Base-by-base conservation (phyloP, 1,140 invertebrate species). In the Drosophila rhopaloa region DNA sequence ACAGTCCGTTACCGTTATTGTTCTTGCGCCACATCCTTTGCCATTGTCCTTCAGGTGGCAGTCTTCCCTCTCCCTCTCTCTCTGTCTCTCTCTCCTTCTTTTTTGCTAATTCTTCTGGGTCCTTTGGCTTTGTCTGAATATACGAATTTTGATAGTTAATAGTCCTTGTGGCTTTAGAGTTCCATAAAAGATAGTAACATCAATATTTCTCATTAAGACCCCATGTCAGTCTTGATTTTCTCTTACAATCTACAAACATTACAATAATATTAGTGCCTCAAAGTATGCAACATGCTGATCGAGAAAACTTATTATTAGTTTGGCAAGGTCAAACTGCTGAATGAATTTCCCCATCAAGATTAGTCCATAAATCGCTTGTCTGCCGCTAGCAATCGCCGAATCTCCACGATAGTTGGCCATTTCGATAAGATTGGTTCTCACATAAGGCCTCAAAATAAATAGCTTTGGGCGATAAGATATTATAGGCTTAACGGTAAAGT, bases 1-100 rank as follows among this genome's bases (percentile, higher is more conserved):
- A 77, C 73, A 62, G 75, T 56, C 75, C 50, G 48, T 76, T 76
- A 58, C 35, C 51, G 59, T 55, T 65, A 47, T 53, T 57, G 38
- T 53, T 46, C 19, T 32, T 35, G 24, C 24, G 55, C 13, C 10
- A 41, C 62, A 11, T n/a, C 40, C 51, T 47, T 29, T 11, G 13
- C 35, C 27, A 54, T 76, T 59, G 54, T 48, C 44, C 38, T 60
- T 10, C 62, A 46, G 73, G 37, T 70, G 51, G 58, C 62, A 57
- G 51, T 71, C 62, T 48, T 50, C 24, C 37, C 14, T 24, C 19
- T 2, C 35, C 16, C 51, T 11, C 5, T 43, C 10, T 6, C 16
- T 46, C 16, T n/a, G 3, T 29, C 24, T 14, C 4, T 9, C 7
- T 6, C 29, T 47, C 13, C 5, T 0, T 37, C 6, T 29, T 14